phyloP scores from a whole-genome alignment of 2,113 vertebrate genomes.

The Thoracochromis brauschi region DNA sequence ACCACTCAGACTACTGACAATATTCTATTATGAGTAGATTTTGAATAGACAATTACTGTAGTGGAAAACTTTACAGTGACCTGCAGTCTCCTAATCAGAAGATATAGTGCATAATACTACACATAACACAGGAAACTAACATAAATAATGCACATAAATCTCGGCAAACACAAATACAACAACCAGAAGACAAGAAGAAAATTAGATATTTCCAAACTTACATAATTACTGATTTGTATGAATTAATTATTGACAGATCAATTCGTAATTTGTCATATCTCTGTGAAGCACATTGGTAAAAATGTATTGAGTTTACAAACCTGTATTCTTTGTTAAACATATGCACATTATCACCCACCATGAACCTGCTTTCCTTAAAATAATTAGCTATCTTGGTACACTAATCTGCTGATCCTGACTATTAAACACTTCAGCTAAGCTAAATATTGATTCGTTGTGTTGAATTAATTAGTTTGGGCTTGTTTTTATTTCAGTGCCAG shows the following conservation, averaged over 20 bases:
- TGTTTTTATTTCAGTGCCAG: neutral
- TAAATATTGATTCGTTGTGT: conserved; percentile 47
- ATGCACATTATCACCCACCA: neutral
- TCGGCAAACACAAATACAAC: neutral
- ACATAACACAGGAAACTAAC: neutral
- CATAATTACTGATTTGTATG: neutral
- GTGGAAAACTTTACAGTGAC: neutral
- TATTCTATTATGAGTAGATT: neutral
- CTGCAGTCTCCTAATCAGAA: neutral
- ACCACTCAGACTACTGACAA: neutral
- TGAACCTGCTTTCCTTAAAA: neutral
- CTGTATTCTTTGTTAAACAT: neutral
- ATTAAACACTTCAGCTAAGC: conserved; percentile 9
- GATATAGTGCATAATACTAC: neutral
- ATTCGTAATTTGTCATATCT: neutral
- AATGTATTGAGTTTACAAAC: neutral
- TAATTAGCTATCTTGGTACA: conserved; percentile 6
- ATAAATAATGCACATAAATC: neutral
- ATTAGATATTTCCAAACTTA: neutral
- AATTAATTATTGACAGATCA: neutral
- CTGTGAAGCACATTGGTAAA: neutral
- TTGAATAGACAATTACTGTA: neutral
- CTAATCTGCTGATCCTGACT: conserved; percentile 42
- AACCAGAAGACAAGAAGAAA: neutral
- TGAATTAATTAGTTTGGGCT: conserved; percentile 44